Percentiles rank a stretch among this genome's conserved stretches.
phyloP scores from a whole-genome alignment of 2,888 invertebrate genomes.

The Meliscaeva auricollis region DNA sequence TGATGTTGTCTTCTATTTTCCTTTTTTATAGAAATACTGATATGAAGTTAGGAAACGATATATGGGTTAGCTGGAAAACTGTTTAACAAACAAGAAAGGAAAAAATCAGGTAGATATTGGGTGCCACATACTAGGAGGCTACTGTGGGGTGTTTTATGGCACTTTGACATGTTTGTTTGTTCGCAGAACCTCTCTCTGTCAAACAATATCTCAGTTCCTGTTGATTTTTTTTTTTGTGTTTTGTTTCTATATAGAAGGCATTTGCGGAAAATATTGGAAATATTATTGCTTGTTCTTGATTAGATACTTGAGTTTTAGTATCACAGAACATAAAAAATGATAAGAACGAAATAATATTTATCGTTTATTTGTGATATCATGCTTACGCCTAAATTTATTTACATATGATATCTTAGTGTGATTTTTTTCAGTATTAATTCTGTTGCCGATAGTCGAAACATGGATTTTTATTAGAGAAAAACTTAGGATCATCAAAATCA shows the following conservation, averaged over 20 bases:
- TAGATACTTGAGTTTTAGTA: neutral
- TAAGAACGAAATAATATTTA: neutral
- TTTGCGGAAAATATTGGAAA: neutral
- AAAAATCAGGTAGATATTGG: conserved; percentile 1
- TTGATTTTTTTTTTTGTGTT: neutral
- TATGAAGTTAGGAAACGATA: conserved; percentile 12
- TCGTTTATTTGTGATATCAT: too few relatives aligned
- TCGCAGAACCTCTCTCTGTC: neutral
- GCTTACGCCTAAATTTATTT: too few relatives aligned
- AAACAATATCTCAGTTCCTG: neutral
- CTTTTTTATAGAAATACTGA: conserved; percentile 9
- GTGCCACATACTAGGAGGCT: neutral
- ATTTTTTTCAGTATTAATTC: too few relatives aligned
- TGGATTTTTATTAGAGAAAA: too few relatives aligned
- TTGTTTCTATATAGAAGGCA: too few relatives aligned
- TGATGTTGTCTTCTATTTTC: neutral
- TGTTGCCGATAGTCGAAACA: too few relatives aligned
- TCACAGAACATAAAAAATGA: neutral
- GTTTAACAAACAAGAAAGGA: neutral
- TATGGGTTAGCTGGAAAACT: neutral
- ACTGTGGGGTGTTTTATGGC: neutral
- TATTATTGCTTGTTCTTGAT: neutral
- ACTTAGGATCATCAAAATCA: too few relatives aligned
- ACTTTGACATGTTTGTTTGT: conserved; percentile 18
- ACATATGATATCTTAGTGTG: too few relatives aligned